A percentile compares a stretch with the other conserved stretches of the same genome.
Conservation (phyloP, 2,113 vertebrate species). For the Chitala chitala region DNA sequence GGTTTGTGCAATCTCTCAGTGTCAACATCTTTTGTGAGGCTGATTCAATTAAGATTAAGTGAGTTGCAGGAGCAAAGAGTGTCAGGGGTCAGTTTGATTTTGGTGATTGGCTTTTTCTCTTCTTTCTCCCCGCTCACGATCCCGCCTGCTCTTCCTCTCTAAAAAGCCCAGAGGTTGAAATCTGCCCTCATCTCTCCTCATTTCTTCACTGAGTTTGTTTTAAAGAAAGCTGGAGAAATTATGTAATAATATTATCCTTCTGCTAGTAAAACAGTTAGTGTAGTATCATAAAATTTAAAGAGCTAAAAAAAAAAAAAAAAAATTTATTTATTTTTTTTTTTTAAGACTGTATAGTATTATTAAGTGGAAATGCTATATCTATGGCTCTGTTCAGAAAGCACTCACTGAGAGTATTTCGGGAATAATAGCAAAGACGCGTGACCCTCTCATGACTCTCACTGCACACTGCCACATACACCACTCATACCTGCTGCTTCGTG, state of each 20-base stretch:
- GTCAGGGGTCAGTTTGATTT: slow-evolving; percentile 83
- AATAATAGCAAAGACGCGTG: background rate
- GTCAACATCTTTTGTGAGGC: slow-evolving; percentile 89
- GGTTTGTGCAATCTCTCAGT: slow-evolving; percentile 94
- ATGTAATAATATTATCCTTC: background rate
- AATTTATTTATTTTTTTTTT: background rate
- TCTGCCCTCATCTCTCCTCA: slow-evolving; percentile 33
- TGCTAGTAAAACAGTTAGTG: background rate
- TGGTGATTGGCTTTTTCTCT: slow-evolving; percentile 70
- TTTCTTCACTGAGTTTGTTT: slow-evolving; percentile 24
- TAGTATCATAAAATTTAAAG: background rate
- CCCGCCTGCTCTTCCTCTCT: slow-evolving; percentile 45
- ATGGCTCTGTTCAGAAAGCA: no score
- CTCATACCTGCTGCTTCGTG: background rate
- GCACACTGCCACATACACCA: no score
- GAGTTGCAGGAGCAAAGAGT: slow-evolving; percentile 64
- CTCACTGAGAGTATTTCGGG: no score
- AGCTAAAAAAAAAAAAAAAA: background rate
- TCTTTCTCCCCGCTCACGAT: slow-evolving; percentile 43
- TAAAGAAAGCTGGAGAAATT: slow-evolving; percentile 28
- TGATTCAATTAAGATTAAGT: slow-evolving; percentile 99
- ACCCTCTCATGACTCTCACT: background rate
- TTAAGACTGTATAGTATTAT: background rate
- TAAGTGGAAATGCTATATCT: no score
- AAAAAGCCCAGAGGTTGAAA: slow-evolving; percentile 34